Percentiles rank a stretch among this genome's conserved stretches.
Conservation (phyloP, 2,113 vertebrate genomes). For the Triplophysa siluroides region DNA sequence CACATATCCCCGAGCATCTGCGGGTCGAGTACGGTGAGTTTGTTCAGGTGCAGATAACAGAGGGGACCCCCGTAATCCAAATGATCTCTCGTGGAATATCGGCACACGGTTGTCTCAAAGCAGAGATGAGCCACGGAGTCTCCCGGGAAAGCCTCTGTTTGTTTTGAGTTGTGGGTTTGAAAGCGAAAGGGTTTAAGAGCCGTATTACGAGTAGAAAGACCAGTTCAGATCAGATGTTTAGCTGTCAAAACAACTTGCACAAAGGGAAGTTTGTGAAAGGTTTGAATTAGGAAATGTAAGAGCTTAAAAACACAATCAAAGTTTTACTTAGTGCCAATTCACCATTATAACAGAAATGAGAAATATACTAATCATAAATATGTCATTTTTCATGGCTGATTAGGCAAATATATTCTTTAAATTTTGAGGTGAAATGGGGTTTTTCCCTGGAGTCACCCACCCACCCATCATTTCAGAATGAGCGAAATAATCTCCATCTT, state of each 20-base stretch:
- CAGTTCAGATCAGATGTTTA: neutral
- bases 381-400: too few species aligned
- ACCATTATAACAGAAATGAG: too few species aligned
- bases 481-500: neutral
- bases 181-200: constrained; percentile 23
- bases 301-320: neutral
- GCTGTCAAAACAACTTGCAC: neutral
- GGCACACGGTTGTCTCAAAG: constrained; percentile 48
- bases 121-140: constrained; percentile 12
- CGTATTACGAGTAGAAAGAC: neutral
- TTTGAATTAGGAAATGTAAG: neutral
- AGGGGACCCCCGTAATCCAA: constrained; percentile 68
- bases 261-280: neutral
- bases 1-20: constrained; percentile 86
- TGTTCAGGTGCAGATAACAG: constrained; percentile 70
- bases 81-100: constrained; percentile 66
- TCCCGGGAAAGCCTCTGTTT: constrained; percentile 4
- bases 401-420: neutral
- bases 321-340: too few species aligned
- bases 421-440: neutral
- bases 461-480: neutral
- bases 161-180: constrained; percentile 21
- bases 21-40: constrained; percentile 86
- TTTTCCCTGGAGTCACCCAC: neutral
- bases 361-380: too few species aligned